A percentile compares a stretch with the other conserved stretches of the same genome.
These are phyloP conservation scores for Garra rufa DNA, from an alignment of 2,113 vertebrate genomes.

Conservation along the genomic window DNA sequence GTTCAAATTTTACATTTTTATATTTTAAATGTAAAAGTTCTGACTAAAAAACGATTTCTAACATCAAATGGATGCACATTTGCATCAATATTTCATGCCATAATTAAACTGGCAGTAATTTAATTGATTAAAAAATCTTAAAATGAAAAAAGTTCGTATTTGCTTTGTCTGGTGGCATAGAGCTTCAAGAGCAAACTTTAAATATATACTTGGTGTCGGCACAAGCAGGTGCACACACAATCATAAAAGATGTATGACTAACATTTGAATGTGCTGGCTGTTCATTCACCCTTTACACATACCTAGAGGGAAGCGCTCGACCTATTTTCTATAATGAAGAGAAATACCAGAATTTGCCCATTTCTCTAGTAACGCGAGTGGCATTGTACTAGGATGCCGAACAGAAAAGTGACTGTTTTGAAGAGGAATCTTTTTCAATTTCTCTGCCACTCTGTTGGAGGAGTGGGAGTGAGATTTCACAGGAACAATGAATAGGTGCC, in stretches of 20 bases:
- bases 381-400: neutral
- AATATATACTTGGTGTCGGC: neutral
- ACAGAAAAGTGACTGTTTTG: conserved; percentile 36
- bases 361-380: neutral
- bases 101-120: neutral
- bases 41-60: neutral
- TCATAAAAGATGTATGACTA: conserved; percentile 52
- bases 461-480: conserved; percentile 49
- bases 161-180: conserved; percentile 7
- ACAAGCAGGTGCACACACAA: conserved; percentile 15
- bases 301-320: neutral
- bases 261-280: conserved; percentile 38
- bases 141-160: neutral
- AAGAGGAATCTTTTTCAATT: conserved; percentile 46
- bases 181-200: neutral
- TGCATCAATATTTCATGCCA: neutral
- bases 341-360: conserved; percentile 19
- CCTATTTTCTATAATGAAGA: conserved; percentile 41
- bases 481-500: conserved; percentile 46
- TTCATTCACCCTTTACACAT: conserved; percentile 17
- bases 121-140: neutral
- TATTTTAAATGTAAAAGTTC: neutral
- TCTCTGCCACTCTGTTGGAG: conserved; percentile 14
- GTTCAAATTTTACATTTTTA: neutral
- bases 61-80: neutral